Base-by-base conservation (phyloP, 2,797 vertebrate genomes). In the Protonibea diacanthus region DNA sequence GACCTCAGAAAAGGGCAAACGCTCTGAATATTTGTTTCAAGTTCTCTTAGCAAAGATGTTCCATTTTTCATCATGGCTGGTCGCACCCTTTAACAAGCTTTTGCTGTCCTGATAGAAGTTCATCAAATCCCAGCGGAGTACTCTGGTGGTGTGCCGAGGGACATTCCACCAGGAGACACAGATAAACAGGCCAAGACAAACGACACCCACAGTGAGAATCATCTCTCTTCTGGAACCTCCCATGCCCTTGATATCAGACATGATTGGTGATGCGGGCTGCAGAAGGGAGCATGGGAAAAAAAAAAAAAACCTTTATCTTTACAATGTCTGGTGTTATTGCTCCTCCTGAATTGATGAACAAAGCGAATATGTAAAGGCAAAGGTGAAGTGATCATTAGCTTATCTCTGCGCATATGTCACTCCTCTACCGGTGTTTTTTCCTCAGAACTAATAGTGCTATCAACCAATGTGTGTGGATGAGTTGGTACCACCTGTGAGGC, bases 151-250 rank as follows among this genome's bases (percentile, higher is more conserved):
- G 33, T 52, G 73, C 29, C n/a, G 9, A 42, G 72, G 58, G 75
- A 86, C 78, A 64, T 78, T 86, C 69, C 78, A 77, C 62, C 70
- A 56, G 49, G 60, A 85, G 72, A 79, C 68, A 58, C 73, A 80
- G 81, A 87, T 80, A 87, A 89, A 85, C 83, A 83, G 52, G 61
- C 33, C 20, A 80, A 91, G 89, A 93, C 75, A 74, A 89, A 90
- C 56, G 29, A 52, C 78, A 76, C 71, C 49, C 69, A 9, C 8
- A 27, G 53, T 33, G 48, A 88, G 81, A 67, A 33, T 70, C 73
- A 65, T 86, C 71, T 74, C 77, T 89, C 77, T 86, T 87, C 84
- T 62, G 49, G 45, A 80, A 77, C 76, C 71, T 78, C 79, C 72
- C 42, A 1, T 73, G 65, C 52, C 80, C 82, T 84, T 57, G 58